A percentile compares a stretch with the other conserved stretches of the same genome.
Evolutionary conservation across 2,888 invertebrate genomes (phyloP).

Genomic region (Troglohyphantes excavatus): DNA sequence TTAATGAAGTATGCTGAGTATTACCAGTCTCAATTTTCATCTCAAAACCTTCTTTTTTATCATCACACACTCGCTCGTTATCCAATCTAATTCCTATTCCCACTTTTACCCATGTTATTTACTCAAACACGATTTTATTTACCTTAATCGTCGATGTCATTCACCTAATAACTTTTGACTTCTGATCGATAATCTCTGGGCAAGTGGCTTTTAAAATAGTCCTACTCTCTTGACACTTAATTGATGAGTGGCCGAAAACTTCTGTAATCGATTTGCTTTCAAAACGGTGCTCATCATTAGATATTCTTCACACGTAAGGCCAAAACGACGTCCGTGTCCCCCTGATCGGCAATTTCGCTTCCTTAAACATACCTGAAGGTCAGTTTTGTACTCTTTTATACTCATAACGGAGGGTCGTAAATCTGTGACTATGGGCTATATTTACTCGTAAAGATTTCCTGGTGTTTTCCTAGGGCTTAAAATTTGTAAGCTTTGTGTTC

Average conservation of each 20-base stretch:
- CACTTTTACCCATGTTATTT: too few relatives aligned
- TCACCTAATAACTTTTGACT: not conserved
- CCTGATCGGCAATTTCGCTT: constrained; percentile 20
- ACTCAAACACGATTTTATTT: too few relatives aligned
- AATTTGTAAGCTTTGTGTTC: too few relatives aligned
- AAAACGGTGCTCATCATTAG: constrained; percentile 30
- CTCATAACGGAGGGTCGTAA: not conserved
- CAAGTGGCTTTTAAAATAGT: constrained; percentile 50
- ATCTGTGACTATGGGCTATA: not conserved
- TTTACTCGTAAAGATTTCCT: not conserved
- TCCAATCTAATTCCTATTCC: too few relatives aligned
- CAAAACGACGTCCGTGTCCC: constrained; percentile 35
- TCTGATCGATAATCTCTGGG: constrained; percentile 11
- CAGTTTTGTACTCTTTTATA: constrained; percentile 5
- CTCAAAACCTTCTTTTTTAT: too few relatives aligned
- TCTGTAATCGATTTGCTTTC: constrained; percentile 46
- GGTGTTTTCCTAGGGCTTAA: not conserved
- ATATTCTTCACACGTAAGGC: constrained; percentile 45
- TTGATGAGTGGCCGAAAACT: constrained; percentile 39
- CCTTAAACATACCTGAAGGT: constrained; percentile 3
- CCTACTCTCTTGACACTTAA: constrained; percentile 46
- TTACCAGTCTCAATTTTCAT: too few relatives aligned
- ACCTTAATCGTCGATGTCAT: not conserved
- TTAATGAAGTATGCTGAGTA: too few relatives aligned
- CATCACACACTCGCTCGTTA: too few relatives aligned